Conservation (phyloP, 1,140 invertebrate species). For the Lycorma delicatula region DNA sequence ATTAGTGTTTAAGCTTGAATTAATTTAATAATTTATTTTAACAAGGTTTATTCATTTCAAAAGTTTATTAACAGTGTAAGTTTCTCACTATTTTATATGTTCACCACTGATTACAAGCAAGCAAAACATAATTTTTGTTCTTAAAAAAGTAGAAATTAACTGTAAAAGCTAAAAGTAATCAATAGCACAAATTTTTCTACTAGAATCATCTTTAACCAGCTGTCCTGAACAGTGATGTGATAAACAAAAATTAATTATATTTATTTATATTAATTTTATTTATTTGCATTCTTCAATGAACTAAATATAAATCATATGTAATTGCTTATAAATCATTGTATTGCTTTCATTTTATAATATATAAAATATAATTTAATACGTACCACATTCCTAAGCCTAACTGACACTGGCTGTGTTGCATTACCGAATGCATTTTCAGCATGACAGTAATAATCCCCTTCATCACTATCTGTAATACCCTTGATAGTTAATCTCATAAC, state of each 20-base stretch:
- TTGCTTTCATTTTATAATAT: too few species aligned
- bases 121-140: too few species aligned
- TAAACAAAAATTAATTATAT: not conserved
- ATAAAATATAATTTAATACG: slow-evolving; percentile 17
- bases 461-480: slow-evolving; percentile 56
- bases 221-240: too few species aligned
- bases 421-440: slow-evolving; percentile 71
- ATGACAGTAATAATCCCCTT: slow-evolving; percentile 70
- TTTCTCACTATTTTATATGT: too few species aligned
- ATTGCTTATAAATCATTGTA: not conserved
- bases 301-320: not conserved
- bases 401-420: slow-evolving; percentile 56
- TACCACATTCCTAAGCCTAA: slow-evolving; percentile 51
- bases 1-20: too few species aligned
- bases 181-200: too few species aligned
- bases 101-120: too few species aligned
- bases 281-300: not conserved
- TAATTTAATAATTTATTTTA: too few species aligned
- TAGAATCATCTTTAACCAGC: too few species aligned
- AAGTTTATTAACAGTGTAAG: too few species aligned
- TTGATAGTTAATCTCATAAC: slow-evolving; percentile 62
- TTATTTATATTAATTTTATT: not conserved
- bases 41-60: too few species aligned
- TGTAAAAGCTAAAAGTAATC: not conserved
- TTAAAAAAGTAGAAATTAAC: too few species aligned